Base-by-base conservation (phyloP, 2,888 invertebrate species). In the Trichopoda pennipes region DNA sequence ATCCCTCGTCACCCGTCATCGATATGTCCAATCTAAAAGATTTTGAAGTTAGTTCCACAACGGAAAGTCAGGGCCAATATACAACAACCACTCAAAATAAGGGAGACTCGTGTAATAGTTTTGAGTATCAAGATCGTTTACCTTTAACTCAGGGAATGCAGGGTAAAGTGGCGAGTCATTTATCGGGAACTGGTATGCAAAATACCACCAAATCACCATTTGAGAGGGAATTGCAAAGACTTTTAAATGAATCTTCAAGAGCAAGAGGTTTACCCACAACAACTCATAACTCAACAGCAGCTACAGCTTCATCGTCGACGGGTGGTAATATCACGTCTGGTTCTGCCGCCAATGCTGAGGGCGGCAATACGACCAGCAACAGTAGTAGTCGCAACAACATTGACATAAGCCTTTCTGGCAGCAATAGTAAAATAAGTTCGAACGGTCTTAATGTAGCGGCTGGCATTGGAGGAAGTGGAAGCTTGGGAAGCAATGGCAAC, bases 171-270 rank as follows among this genome's bases (percentile, higher is more conserved):
- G 74, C 63, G 10, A 42, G 23, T 8, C 70, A 79, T 35, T 68
- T 78, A 35, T 55, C 80, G 21, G 79, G 63, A 7, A 84, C 82
- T 64, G 84, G 66, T 38, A 76, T 58, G 35, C 81, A 78, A 61
- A 82, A 66, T 70, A 58, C 75, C 32, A 69, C 92, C n/a, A 91
- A 91, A 84, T 94, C 94, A 70, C 95, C 95, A 23, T 96, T 96
- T 89, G 96, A 96, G 91, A 93, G 95, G 87, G 95, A 96, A 90
- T 94, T 96, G 86, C 95, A 95, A 90, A 94, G 95, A 90, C 92
- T 96, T 86, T 92, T 95, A 84, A 95, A 95, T 86, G 95, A 95
- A 85, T 91, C 91, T 6, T 88, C 90, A 49, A 85, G 90, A 51
- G 87, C 89, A 9, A 89, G 90, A 55, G 87, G 88, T 42, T 80